Percentiles rank a stretch among this genome's conserved stretches.
These are phyloP conservation scores for cattle (Bos taurus) DNA, from an alignment of 2,113 vertebrate species.

Conservation along the genomic window DNA sequence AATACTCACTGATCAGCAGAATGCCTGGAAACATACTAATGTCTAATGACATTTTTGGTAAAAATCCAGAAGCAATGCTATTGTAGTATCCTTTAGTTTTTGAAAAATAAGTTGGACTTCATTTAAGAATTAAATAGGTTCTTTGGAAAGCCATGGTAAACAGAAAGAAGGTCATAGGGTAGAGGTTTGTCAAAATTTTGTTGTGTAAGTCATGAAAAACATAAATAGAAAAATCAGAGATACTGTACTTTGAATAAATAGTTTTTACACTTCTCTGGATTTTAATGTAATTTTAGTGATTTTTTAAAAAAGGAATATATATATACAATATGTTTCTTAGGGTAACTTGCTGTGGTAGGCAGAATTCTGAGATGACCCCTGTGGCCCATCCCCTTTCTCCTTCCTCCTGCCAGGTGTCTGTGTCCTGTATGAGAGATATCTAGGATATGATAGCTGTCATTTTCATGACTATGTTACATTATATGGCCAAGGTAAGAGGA, in stretches of 20 bases:
- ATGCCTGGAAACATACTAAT: neutral
- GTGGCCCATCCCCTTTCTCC: neutral
- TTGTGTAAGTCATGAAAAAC: neutral
- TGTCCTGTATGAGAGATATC: neutral
- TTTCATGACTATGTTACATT: neutral
- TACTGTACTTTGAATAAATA: neutral
- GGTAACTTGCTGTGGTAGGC: neutral
- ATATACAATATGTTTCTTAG: neutral
- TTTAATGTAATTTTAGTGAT: neutral
- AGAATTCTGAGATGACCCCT: neutral
- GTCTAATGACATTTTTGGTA: neutral
- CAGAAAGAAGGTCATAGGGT: neutral
- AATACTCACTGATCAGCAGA: neutral
- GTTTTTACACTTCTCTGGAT: neutral
- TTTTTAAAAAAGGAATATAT: neutral
- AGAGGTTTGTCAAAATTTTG: neutral
- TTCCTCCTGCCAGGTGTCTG: neutral
- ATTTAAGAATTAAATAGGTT: neutral
- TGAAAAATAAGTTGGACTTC: neutral
- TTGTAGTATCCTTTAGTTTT: neutral
- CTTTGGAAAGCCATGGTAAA: neutral
- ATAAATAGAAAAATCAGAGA: neutral
- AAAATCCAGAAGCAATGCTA: neutral
- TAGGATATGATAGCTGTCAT: neutral
- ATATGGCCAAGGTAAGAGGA: neutral